Evolutionary conservation across 1,140 invertebrate species (phyloP).

Genomic region (Magallana gigas): DNA sequence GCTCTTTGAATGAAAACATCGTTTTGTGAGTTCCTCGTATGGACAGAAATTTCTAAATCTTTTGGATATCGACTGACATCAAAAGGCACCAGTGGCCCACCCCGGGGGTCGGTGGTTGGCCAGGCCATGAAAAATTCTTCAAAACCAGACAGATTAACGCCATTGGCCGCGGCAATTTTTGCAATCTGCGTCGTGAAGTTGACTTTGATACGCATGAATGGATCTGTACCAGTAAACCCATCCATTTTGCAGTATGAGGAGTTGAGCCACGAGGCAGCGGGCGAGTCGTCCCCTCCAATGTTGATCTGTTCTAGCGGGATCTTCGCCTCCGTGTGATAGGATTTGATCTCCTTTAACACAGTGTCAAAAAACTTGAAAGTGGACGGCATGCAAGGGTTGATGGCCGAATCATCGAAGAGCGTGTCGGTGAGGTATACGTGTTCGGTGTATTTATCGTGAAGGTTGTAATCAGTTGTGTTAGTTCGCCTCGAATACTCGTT

Average conservation of each 20-base stretch:
- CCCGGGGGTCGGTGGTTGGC: slow-evolving; percentile 48
- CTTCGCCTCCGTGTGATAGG: slow-evolving; percentile 56
- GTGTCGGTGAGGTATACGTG: slow-evolving; percentile 38
- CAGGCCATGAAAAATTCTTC: slow-evolving; percentile 67
- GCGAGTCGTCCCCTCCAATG: slow-evolving; percentile 73
- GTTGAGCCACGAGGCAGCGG: slow-evolving; percentile 62
- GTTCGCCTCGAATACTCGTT: slow-evolving; percentile 55
- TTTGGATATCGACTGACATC: slow-evolving; percentile 42
- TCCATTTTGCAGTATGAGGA: slow-evolving; percentile 59
- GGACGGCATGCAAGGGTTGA: slow-evolving; percentile 73
- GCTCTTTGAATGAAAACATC: slow-evolving; percentile 61
- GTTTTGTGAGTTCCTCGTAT: slow-evolving; percentile 69
- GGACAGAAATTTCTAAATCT: slow-evolving; percentile 41
- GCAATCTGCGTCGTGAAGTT: slow-evolving; percentile 60
- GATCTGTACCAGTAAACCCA: slow-evolving; percentile 39
- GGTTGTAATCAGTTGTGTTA: slow-evolving; percentile 51
- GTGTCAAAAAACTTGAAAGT: slow-evolving; percentile 66
- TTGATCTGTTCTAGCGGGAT: slow-evolving; percentile 67
- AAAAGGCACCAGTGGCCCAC: slow-evolving; percentile 57
- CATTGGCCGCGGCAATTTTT: slow-evolving; percentile 55
- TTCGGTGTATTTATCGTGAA: slow-evolving; percentile 47
- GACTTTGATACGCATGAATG: slow-evolving; percentile 58
- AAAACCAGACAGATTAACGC: slow-evolving; percentile 66
- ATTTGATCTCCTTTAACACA: slow-evolving; percentile 55
- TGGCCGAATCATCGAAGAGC: slow-evolving; percentile 46